phyloP scores from a whole-genome alignment of 2,113 vertebrate genomes.

The Mustela lutreola region DNA sequence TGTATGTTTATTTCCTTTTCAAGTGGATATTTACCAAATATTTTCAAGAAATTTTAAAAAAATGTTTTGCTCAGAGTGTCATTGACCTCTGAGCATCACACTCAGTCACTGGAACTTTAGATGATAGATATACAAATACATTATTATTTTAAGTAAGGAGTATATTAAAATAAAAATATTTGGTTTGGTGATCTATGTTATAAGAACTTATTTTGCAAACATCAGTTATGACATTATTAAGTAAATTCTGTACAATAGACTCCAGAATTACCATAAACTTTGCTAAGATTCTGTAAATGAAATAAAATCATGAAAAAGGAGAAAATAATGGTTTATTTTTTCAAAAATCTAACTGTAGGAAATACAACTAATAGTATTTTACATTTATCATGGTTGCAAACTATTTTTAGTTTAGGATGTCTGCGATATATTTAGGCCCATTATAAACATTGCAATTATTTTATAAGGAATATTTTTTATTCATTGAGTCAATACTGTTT shows the following conservation, averaged over 20 bases:
- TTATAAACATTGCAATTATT: background rate
- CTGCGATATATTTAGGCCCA: background rate
- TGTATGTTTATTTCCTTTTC: background rate
- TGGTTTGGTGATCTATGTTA: background rate
- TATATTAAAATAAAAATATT: background rate
- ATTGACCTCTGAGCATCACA: background rate
- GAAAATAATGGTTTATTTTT: background rate
- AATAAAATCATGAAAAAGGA: background rate
- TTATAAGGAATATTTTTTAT: background rate
- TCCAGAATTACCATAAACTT: background rate
- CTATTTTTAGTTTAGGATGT: conserved; percentile 3
- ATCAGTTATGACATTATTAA: background rate
- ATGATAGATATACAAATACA: background rate
- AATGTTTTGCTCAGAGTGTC: background rate
- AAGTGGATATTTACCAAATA: background rate
- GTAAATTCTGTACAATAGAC: background rate
- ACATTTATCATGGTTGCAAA: background rate
- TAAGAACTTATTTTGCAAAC: background rate
- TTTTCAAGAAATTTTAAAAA: background rate
- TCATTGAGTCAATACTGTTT: background rate
- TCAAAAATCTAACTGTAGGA: background rate
- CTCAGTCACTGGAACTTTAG: background rate
- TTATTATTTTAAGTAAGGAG: background rate
- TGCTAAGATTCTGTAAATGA: background rate
- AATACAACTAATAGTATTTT: background rate